Percentiles rank a stretch among this genome's conserved stretches.
Evolutionary conservation across 2,797 vertebrate species (phyloP).

Genomic region (Anabas testudineus): DNA sequence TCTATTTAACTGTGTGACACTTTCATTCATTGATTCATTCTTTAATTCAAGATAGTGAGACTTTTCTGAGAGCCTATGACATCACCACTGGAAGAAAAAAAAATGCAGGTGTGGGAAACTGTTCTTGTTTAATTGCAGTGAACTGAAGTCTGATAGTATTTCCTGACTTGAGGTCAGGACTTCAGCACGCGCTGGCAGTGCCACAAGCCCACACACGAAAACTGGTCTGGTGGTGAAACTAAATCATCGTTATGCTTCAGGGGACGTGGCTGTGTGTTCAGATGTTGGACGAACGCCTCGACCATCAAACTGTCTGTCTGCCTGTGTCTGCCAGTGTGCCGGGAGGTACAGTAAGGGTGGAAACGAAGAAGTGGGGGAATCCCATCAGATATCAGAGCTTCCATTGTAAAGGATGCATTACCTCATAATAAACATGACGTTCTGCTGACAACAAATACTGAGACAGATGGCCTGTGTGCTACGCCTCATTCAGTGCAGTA

Average conservation of each 20-base stretch:
- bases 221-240: constrained; percentile 78
- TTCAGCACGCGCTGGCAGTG: constrained; percentile 38
- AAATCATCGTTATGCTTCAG: constrained; percentile 82
- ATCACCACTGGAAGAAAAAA: constrained; percentile 30
- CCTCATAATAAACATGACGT: constrained; percentile 11
- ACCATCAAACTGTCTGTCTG: constrained; percentile 59
- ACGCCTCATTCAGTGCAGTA: background rate
- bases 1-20: constrained; percentile 28
- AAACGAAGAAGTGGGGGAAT: constrained; percentile 41
- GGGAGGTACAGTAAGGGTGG: constrained; percentile 25
- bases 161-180: constrained; percentile 59
- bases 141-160: constrained; percentile 34
- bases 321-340: constrained; percentile 31
- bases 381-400: constrained; percentile 78
- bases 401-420: constrained; percentile 63
- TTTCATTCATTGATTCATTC: constrained; percentile 12
- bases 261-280: constrained; percentile 67
- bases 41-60: background rate
- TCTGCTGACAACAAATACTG: constrained; percentile 7
- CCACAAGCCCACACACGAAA: constrained; percentile 82
- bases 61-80: constrained; percentile 14
- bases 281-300: constrained; percentile 78
- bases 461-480: background rate
- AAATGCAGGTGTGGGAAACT: constrained; percentile 34
- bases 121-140: constrained; percentile 33